Evolutionary conservation across 2,888 invertebrate species (phyloP).

Genomic region (Chrysotoxum bicinctum): DNA sequence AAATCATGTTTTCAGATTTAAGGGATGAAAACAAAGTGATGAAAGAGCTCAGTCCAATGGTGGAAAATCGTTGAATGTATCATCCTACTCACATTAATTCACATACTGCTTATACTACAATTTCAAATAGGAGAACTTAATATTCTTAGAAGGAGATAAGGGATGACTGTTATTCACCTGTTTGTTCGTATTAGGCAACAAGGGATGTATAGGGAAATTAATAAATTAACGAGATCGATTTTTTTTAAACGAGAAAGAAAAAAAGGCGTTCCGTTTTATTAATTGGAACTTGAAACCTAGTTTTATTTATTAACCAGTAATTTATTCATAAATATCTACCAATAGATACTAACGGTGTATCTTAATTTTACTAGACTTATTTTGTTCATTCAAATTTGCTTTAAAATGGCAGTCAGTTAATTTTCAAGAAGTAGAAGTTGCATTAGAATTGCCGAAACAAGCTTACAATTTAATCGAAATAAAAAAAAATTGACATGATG

Average conservation of each 20-base stretch:
- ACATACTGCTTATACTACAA: not conserved
- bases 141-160: not conserved
- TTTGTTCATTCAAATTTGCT: too few species aligned
- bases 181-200: not conserved
- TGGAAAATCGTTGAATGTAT: not conserved
- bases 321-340: too few species aligned
- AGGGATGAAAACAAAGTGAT: constrained; percentile 40
- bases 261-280: too few species aligned
- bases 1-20: constrained; percentile 28
- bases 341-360: too few species aligned
- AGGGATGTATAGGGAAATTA: not conserved
- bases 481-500: too few species aligned
- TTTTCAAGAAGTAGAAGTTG: too few species aligned
- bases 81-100: not conserved
- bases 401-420: too few species aligned
- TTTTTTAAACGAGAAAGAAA: not conserved
- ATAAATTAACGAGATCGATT: not conserved
- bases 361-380: too few species aligned
- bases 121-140: not conserved
- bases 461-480: too few species aligned
- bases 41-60: not conserved
- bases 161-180: not conserved
- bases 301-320: too few species aligned
- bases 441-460: too few species aligned
- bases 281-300: not conserved